A percentile compares a stretch with the other conserved stretches of the same genome.
Evolutionary conservation across 2,113 vertebrate genomes (phyloP).

Genomic region (Synchiropus splendidus): DNA sequence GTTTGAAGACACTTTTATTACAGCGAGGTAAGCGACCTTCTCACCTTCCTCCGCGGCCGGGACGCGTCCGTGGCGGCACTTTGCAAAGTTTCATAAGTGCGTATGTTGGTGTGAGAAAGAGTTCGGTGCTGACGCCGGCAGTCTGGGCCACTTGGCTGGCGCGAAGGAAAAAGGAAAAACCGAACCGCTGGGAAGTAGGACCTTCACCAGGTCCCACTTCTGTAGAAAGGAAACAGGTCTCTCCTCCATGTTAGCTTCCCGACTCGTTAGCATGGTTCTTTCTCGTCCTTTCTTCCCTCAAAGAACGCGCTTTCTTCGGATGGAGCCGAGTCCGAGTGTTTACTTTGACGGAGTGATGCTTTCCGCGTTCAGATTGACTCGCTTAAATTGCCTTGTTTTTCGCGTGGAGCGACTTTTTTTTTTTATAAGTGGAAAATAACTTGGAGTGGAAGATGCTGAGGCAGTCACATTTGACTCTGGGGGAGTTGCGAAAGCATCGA

Average conservation of each 20-base stretch:
- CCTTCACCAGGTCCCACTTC: too few species aligned
- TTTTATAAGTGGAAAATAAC: conserved; percentile 29
- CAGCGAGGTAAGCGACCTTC: conserved; percentile 60
- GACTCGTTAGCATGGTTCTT: too few species aligned
- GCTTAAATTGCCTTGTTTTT: too few species aligned
- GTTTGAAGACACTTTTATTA: conserved; percentile 59
- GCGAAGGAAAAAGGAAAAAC: conserved; percentile 53
- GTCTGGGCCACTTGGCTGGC: conserved; percentile 58
- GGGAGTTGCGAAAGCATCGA: conserved; percentile 46
- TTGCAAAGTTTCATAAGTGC: conserved; percentile 55
- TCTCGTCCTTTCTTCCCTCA: too few species aligned
- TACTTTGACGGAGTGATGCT: too few species aligned
- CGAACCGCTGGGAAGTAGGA: too few species aligned
- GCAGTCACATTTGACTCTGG: conserved; percentile 46
- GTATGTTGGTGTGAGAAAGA: conserved; percentile 13
- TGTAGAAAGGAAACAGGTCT: too few species aligned
- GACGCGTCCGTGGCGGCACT: conserved; percentile 17
- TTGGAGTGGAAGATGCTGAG: conserved; percentile 55
- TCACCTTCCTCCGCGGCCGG: conserved; percentile 8
- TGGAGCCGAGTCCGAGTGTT: too few species aligned
- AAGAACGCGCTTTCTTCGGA: too few species aligned
- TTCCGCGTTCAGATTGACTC: too few species aligned
- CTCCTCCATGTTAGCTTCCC: too few species aligned
- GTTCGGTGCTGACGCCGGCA: conserved; percentile 61
- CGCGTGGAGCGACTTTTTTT: conserved; percentile 18